A percentile compares a stretch with the other conserved stretches of the same genome.
These are phyloP conservation scores for Pocota personata DNA, from an alignment of 2,888 invertebrate species.

Conservation along the genomic window DNA sequence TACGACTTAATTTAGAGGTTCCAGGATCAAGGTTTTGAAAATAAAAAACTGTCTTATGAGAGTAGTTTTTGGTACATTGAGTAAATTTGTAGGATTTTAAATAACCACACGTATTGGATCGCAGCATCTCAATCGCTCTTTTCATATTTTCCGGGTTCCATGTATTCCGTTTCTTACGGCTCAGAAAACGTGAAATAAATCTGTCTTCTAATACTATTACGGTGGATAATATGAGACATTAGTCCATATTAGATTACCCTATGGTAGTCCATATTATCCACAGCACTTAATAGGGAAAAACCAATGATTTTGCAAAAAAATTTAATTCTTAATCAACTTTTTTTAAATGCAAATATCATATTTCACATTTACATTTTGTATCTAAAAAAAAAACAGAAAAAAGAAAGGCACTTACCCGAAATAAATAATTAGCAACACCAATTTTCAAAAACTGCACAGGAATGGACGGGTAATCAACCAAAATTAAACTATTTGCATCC, in stretches of 20 bases:
- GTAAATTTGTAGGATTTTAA: constrained; percentile 1
- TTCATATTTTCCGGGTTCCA: constrained; percentile 1
- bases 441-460: too few species aligned
- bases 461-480: constrained; percentile 54
- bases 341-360: too few species aligned
- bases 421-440: too few species aligned
- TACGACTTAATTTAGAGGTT: neutral
- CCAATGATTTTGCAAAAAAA: neutral
- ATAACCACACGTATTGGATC: neutral
- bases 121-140: neutral
- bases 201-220: neutral
- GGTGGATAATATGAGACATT: neutral
- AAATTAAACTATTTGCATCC: constrained; percentile 38
- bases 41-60: neutral
- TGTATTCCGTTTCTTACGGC: neutral
- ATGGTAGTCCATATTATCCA: neutral
- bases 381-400: too few species aligned
- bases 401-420: too few species aligned
- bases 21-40: neutral
- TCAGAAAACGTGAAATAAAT: neutral
- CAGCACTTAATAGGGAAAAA: neutral
- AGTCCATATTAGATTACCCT: neutral
- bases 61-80: neutral
- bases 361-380: too few species aligned
- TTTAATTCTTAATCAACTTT: too few species aligned